phyloP scores from a whole-genome alignment of 2,113 vertebrate species.

The Corvus moneduloides region DNA sequence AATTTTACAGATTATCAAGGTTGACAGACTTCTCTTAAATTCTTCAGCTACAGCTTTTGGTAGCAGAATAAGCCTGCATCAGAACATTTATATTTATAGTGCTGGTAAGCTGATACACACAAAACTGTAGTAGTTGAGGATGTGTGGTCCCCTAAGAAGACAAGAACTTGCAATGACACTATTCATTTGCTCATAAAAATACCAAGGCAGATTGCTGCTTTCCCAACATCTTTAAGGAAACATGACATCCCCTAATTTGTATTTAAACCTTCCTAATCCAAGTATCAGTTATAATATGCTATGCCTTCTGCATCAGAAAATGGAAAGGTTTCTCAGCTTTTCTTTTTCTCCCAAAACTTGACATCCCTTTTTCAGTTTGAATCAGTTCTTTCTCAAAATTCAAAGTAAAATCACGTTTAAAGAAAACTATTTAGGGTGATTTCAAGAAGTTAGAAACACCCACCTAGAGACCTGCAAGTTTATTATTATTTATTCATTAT shows the following conservation, averaged over 20 bases:
- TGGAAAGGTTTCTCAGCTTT: neutral
- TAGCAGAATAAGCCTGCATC: neutral
- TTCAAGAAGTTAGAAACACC: neutral
- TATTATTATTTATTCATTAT: neutral
- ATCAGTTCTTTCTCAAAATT: neutral
- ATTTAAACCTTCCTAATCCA: neutral
- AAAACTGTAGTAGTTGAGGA: neutral
- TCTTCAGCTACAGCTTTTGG: neutral
- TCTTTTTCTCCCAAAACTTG: neutral
- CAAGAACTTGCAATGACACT: neutral
- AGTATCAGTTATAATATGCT: neutral
- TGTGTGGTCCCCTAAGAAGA: neutral
- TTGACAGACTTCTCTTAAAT: neutral
- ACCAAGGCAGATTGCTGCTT: neutral
- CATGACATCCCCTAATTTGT: neutral
- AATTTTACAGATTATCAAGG: neutral
- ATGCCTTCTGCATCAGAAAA: neutral
- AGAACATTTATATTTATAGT: neutral
- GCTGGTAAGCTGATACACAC: neutral
- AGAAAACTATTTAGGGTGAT: neutral
- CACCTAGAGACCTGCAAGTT: neutral
- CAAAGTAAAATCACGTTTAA: neutral
- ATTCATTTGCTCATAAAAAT: neutral
- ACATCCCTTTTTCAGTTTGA: neutral
- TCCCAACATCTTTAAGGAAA: neutral